Evolutionary conservation across 35 echinoderm and acorn worm species (phyloP), one percentile per base, ranked within the genome.

Genomic region (Amphiura filiformis): DNA sequence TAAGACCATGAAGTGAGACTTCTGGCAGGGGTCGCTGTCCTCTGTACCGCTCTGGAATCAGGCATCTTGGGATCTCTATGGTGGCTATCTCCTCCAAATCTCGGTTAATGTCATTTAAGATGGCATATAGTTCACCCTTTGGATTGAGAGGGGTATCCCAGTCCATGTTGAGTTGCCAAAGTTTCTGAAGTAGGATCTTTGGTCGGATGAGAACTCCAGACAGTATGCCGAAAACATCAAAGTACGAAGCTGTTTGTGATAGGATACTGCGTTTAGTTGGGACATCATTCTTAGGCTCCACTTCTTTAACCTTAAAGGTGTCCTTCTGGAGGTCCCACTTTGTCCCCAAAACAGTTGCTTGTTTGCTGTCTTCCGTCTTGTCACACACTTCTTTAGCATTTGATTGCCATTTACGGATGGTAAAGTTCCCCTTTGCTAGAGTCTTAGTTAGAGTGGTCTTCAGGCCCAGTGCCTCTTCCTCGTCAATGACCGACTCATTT

Each of bases 391-490:
- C 65, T 31, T 52, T n/a, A 2, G 7, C 57, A 57, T 91, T 91
- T 18, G 89, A 91, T 28, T 91, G 89, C 81, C 81, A 78, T 52
- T 91, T 85, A 37, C 85, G 33, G 34, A 87, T 57, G 35, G n/a
- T 38, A 36, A 80, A 80, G 78, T 80, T 31, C 17, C 78, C 88
- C 38, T 90, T 38, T 76, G 36, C 75, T 34, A 93, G 64, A 39
- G 91, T 88, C 52, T 89, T 86, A 82, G 61, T 93, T 5, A 93
- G 91, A 37, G 87, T 87, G 36, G 76, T 79, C 84, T 92, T 92
- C 2, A 92, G 40, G 11, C 81, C 56, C 14, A 80, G 49, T 34
- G 80, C 91, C 32, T 93, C 56, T 84, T 88, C 65, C 31, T 41
- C 39, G 35, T 84, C 75, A 56, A 77, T 37, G 41, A 90, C 80